Percentiles rank a stretch among this genome's conserved stretches.
Conservation (phyloP, 2,797 vertebrate genomes). For the Hylomyscus alleni region DNA sequence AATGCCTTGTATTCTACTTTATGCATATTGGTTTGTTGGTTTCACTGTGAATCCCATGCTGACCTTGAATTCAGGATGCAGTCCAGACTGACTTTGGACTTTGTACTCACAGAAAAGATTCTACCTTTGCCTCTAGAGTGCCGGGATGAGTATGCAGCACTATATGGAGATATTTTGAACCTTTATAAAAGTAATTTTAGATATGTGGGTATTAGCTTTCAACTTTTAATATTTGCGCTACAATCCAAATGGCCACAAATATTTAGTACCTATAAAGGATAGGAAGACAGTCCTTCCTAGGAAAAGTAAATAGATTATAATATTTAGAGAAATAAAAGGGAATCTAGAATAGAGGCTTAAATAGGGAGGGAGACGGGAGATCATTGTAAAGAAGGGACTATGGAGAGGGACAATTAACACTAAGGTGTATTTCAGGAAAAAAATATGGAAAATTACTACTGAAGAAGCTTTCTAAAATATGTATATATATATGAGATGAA, state of each 20-base stretch:
- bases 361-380: neutral
- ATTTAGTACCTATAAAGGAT: neutral
- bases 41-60: neutral
- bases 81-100: neutral
- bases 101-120: neutral
- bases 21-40: neutral
- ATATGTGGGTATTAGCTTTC: neutral
- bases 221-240: neutral
- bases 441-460: neutral
- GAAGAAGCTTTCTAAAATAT: neutral
- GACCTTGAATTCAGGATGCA: neutral
- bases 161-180: neutral
- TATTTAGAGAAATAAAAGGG: neutral
- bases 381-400: neutral
- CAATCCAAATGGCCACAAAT: neutral
- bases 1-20: neutral
- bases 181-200: neutral
- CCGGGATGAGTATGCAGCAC: accelerated
- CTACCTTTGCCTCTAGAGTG: neutral
- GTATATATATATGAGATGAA: neutral
- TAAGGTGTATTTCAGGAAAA: neutral
- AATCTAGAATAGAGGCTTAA: neutral
- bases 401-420: neutral
- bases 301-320: neutral
- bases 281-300: neutral